Evolutionary conservation across 2,113 vertebrate genomes (phyloP).

Genomic region (Uria aalge): DNA sequence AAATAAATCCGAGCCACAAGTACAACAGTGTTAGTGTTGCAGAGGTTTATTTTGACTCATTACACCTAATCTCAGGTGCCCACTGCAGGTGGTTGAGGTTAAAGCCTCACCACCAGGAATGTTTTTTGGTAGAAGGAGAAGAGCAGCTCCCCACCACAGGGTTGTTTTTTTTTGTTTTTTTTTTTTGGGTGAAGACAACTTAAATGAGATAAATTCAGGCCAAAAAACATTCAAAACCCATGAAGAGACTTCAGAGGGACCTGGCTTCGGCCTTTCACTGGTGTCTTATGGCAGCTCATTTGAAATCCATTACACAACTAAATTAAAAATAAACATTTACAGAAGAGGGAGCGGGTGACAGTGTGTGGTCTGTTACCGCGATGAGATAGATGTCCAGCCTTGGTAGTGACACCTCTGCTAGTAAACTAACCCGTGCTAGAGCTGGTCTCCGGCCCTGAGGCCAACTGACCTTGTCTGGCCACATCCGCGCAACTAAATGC

Average conservation of each 20-base stretch:
- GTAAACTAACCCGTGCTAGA: background rate
- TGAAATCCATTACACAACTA: slow-evolving; percentile 21
- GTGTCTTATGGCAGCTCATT: slow-evolving; percentile 28
- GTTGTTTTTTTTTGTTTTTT: background rate
- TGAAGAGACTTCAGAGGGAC: background rate
- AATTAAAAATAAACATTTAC: slow-evolving; percentile 57
- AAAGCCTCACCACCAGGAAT: background rate
- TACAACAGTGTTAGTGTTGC: background rate
- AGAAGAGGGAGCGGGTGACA: background rate
- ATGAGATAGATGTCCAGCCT: background rate
- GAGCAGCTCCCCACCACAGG: background rate
- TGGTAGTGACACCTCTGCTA: background rate
- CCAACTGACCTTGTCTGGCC: background rate
- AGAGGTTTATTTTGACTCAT: background rate
- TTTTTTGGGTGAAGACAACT: background rate
- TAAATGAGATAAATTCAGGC: background rate
- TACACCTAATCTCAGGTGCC: background rate
- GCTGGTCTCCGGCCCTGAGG: background rate
- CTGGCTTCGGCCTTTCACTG: background rate
- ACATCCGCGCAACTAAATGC: accelerated
- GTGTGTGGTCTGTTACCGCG: background rate
- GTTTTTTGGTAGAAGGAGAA: background rate
- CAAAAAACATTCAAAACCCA: background rate
- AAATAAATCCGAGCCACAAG: background rate
- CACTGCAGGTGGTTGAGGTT: background rate